Conservation (phyloP, 2,888 invertebrate genomes). For the Apodemia duryi region DNA sequence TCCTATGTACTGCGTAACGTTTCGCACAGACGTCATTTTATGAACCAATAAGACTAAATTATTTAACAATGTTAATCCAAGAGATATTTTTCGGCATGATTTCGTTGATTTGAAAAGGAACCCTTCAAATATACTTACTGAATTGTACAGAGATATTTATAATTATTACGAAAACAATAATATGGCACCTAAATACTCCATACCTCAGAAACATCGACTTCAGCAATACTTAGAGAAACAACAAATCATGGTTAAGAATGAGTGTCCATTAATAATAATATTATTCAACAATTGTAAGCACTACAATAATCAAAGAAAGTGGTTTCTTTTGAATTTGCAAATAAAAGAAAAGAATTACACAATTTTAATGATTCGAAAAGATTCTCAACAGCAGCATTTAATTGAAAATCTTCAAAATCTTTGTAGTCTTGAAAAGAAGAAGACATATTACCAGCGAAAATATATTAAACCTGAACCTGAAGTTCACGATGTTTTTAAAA, state of each 20-base stretch:
- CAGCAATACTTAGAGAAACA: not conserved
- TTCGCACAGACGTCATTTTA: no score
- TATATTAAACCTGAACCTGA: not conserved
- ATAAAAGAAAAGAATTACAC: not conserved
- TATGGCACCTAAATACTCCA: not conserved
- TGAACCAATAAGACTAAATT: not conserved
- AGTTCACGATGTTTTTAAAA: not conserved
- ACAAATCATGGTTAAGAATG: not conserved
- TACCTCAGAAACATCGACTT: not conserved
- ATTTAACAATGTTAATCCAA: not conserved
- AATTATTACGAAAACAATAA: not conserved
- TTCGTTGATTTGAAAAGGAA: not conserved
- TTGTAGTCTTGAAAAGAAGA: not conserved
- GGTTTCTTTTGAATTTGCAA: not conserved
- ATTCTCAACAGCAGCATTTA: not conserved
- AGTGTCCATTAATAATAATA: not conserved
- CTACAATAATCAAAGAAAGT: not conserved
- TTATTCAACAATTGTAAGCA: not conserved
- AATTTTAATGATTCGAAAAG: not conserved
- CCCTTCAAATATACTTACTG: not conserved
- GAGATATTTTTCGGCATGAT: not conserved
- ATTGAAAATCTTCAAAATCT: not conserved
- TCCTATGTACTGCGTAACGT: no score
- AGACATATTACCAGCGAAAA: not conserved
- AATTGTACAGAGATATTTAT: not conserved